Evolutionary conservation across 2,797 vertebrate species (phyloP), one percentile per base, ranked within the genome.

Genomic region (Threskiornis aethiopicus): DNA sequence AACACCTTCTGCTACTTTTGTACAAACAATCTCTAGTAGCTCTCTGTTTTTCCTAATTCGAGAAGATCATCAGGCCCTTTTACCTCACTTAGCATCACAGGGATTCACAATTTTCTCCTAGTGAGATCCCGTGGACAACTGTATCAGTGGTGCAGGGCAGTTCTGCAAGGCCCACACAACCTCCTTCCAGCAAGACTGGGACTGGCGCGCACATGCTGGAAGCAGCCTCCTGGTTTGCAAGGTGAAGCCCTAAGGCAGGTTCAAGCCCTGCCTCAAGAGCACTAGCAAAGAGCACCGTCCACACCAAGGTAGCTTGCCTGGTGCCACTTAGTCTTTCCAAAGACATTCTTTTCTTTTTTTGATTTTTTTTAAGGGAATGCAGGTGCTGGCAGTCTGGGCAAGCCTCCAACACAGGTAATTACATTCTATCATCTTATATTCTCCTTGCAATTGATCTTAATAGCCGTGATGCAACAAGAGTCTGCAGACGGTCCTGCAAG

Each of bases 371-470:
- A 3, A 17, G 12, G 24, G 7, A 76, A 79, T 54, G 46, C 37
- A 78, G 37, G 61, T 84, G n/a, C 26, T 75, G 47, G 44, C 18
- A 84, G 31, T 47, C 54, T 76, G 66, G 65, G 75, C 58, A 69
- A 92, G n/a, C 17, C 24, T 93, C 67, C 16, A 66, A 59, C 75
- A 73, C 16, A 44, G 13, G 9, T 55, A 89, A 84, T 70, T 94
- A 55, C 28, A 44, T 76, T 92, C 70, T 35, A 77, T 73, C 47
- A 21, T 64, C 41, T 75, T 80, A 84, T 33, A 77, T 44, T 70
- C 71, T 79, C 35, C 35, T 92, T 89, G 47, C 59, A 88, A 87
- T 51, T 92, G 65, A 78, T 93, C 75, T 92, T 81, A 89, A 75
- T 58, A 89, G 41, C 57, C 0, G 0, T 39, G 41, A 85, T 57